Conservation (phyloP, 2,797 vertebrate genomes). For the Lycodopsis pacificus region DNA sequence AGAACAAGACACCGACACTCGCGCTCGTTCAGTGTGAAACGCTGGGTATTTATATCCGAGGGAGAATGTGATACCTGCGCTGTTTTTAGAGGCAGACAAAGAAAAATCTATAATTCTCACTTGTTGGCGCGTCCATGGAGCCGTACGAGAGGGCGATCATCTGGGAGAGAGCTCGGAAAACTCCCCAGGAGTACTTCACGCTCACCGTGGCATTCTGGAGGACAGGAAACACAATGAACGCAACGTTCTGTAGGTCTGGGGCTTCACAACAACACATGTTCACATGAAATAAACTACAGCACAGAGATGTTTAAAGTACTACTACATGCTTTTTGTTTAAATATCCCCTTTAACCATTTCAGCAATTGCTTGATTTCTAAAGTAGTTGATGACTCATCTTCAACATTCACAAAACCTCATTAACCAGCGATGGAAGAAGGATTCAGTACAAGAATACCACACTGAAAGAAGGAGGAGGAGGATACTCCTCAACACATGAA, state of each 20-base stretch:
- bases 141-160: slow-evolving; percentile 87
- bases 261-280: not conserved
- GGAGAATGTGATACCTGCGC: not conserved
- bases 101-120: slow-evolving; percentile 70
- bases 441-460: not conserved
- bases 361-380: not conserved
- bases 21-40: not conserved
- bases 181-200: slow-evolving; percentile 86
- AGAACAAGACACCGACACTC: slow-evolving; percentile 29
- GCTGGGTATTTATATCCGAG: slow-evolving; percentile 16
- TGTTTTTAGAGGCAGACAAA: slow-evolving; percentile 1
- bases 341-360: not conserved
- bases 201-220: slow-evolving; percentile 84
- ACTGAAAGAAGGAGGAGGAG: not conserved
- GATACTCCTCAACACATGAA: no score
- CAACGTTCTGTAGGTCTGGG: not conserved
- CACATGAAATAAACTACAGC: not conserved
- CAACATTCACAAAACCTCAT: not conserved
- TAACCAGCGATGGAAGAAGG: not conserved
- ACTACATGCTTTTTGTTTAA: not conserved
- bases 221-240: not conserved
- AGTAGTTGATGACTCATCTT: not conserved
- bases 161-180: slow-evolving; percentile 86
- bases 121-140: slow-evolving; percentile 84
- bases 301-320: not conserved